Conservation (phyloP, 2,113 vertebrate species). For the Cacatua alba region DNA sequence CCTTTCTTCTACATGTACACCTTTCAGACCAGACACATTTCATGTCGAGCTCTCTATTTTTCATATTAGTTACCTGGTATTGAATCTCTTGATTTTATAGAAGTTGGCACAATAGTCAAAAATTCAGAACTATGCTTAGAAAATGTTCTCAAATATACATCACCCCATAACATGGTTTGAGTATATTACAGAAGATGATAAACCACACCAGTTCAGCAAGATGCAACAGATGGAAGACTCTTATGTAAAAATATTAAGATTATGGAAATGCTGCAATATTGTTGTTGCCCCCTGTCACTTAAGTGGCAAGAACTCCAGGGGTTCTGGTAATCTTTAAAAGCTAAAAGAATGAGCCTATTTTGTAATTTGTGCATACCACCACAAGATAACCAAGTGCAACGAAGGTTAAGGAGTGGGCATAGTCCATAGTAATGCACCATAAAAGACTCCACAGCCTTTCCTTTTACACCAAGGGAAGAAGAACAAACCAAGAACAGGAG, state of each 20-base stretch:
- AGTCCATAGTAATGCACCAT: not conserved
- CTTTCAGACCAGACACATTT: not conserved
- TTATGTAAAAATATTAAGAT: not conserved
- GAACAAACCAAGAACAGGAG: not conserved
- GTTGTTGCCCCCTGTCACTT: not conserved
- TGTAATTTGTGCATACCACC: not conserved
- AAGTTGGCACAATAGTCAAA: not conserved
- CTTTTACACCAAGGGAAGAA: not conserved
- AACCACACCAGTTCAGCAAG: not conserved
- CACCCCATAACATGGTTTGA: not conserved
- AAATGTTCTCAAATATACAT: not conserved
- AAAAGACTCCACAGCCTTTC: not conserved
- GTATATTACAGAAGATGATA: not conserved
- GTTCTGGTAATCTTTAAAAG: not conserved
- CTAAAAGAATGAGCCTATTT: not conserved
- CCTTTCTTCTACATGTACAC: rapidly evolving
- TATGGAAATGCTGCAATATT: rapidly evolving
- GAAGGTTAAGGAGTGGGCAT: not conserved
- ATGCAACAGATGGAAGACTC: not conserved
- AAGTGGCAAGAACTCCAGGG: not conserved
- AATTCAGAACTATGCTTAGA: not conserved
- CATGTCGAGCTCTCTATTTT: not conserved
- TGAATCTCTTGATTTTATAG: not conserved
- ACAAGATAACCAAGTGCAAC: not conserved
- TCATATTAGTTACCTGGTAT: not conserved